Base-by-base conservation (phyloP, 2,888 invertebrate species). In the Saturnia japonica region DNA sequence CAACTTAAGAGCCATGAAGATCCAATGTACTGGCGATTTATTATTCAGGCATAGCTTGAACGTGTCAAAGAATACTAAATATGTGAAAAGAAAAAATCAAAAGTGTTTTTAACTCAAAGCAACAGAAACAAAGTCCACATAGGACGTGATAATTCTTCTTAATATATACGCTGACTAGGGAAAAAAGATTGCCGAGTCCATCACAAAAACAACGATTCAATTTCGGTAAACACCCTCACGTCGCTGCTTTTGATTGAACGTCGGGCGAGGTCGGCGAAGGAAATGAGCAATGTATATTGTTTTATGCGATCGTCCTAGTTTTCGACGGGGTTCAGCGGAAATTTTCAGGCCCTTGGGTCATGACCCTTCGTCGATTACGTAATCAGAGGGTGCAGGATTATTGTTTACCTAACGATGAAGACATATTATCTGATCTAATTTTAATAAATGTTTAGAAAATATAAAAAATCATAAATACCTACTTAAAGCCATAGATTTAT, bases 121-220 rank as follows among this genome's bases (percentile, higher is more conserved):
- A 64, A 64, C 62, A 9, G 1, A 57, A 25, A 57, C 64, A 11
- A 40, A 64, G 57, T 64, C 34, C 70, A 42, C 40, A 16, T 42
- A 42, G 70, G 70, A 70, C 54, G 66, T 66, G 70, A 67, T 70
- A 67, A 70, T 70, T 70, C 70, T 66, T 25, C 51, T 40, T 70
- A 67, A 70, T 70, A 67, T 54, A 67, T 70, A 66, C 70, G 70
- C 70, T 70, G 70, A 70, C 70, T 66, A 40, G 66, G 64, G 70
- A 67, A 70, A 70, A 70, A 66, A 64, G 64, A 64, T 64, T 64
- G 64, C n/a, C 34, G 34, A 19, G 40, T 64, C 40, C 64, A 64
- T 64, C 64, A n/a, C 19, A 64, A 64, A 70, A 66, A 70, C 70
- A 70, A 66, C 70, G 66, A 70, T 70, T 70, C 70, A 70, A 70